Base-by-base conservation (phyloP, 2,888 invertebrate species). In the Drosophila testacea region DNA sequence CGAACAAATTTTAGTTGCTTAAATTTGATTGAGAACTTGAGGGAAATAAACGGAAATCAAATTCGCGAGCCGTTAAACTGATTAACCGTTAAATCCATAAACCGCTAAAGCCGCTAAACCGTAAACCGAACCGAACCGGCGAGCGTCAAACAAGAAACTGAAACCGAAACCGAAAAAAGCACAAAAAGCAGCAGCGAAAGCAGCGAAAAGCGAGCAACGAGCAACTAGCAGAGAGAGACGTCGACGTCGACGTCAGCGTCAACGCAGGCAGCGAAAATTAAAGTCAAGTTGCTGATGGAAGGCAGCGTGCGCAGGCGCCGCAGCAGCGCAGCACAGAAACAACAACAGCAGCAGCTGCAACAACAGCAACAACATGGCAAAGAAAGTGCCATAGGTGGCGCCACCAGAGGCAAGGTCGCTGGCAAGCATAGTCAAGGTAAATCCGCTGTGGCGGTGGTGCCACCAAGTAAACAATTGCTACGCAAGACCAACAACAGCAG, bases 61-160 rank as follows among this genome's bases (percentile, higher is more conserved):
- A 64, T 48, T 28, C 56, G 56, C 27, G 34, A 27, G 38, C 36
- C 50, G 51, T 51, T 57, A 32, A 42, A 34, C 16, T 10, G 32
- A 10, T 22, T 39, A 38, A 51, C 34, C 50, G 51, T 27, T 56
- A 32, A 27, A 42, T 32, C 16, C 42, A 6, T 54, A 13, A 5
- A 38, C 13, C 36, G 30, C 28, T 46, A 34, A 22, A 59, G 22
- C 59, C n/a, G 71, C 16, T 52, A 46, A 52, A 48, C 64, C 59
- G 60, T 46, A 22, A 32, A 55, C 54, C 46, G 60, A 66, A 88
- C 90, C 81, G 83, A 81, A 84, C 82, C 90, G 89, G 85, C 80
- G 88, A 85, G 77, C 80, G 83, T 81, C 90, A 78, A 84, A 62
- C 69, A 84, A 87, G 76, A 78, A 84, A 89, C 84, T 80, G 81